Base-by-base conservation (phyloP, 2,888 invertebrate species). In the Dioctria linearis region DNA sequence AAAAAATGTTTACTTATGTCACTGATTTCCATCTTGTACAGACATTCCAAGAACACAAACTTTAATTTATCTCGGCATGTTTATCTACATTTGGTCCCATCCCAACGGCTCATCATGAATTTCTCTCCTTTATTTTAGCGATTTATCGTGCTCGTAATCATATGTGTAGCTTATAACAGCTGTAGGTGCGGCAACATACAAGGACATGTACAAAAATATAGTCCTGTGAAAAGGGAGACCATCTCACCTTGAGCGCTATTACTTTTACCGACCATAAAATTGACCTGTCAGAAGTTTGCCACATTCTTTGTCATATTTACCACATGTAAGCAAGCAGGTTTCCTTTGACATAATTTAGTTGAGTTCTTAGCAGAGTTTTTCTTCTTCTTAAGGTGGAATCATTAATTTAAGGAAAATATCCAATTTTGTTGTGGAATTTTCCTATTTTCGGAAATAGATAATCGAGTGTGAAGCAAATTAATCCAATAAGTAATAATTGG, bases 281-380 rank as follows among this genome's bases (percentile, higher is more conserved):
- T 54, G 54, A 54, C 54, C 54, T 54, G 54, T 54, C 54, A 54
- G 54, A 54, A 54, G 54, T 54, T 54, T 54, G 54, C 54, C 54
- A 54, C 54, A 54, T 54, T 54, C 54, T 54, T 54, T 54, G 54
- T 54, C 54, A 54, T 54, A 54, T 54, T 54, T 54, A 54, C 25
- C 25, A 25, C 25, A 25, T 25, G 25, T 25, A 25, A 25, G 25
- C 11, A 54, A 54, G 54, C n/a, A 54, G 54, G 11, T 54, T 8
- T n/a, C 54, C 11, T 54, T 54, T 54, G 54, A 54, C 54, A 54
- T 54, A 54, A 8, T 54, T 54, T 54, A 54, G 6, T 54, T 54
- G 4, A n/a, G 54, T 11, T 8, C 54, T 11, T 25, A 25, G 25
- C 25, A 25, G 25, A 54, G 54, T 11, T 11, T 8, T n/a, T 6